Percentiles rank a stretch among this genome's conserved stretches.
Evolutionary conservation across 2,888 invertebrate genomes (phyloP).

Genomic region (Clistopyga incitator): DNA sequence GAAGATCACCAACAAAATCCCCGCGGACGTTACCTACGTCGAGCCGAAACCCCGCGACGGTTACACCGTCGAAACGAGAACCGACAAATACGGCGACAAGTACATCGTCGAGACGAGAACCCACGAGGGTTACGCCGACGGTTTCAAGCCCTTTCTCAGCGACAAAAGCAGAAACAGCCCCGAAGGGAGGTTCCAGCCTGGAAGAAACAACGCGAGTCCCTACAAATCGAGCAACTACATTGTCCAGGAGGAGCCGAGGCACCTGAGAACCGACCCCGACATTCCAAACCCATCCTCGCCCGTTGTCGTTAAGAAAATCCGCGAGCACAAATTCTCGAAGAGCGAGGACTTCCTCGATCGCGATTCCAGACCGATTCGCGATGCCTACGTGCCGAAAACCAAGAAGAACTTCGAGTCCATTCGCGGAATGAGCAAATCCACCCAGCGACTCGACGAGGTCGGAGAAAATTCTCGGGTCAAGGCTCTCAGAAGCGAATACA

Average conservation of each 20-base stretch:
- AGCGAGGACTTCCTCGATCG: constrained; percentile 79
- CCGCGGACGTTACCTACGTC: constrained; percentile 84
- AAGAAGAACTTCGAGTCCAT: constrained; percentile 79
- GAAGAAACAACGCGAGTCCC: constrained; percentile 61
- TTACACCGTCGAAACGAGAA: constrained; percentile 80
- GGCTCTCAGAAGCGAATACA: constrained; percentile 77
- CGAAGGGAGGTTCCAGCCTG: constrained; percentile 72
- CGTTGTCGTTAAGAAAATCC: constrained; percentile 73
- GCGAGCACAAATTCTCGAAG: constrained; percentile 79
- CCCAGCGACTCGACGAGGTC: constrained; percentile 80
- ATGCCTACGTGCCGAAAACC: constrained; percentile 75
- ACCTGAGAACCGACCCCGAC: not conserved
- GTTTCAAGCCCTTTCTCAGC: constrained; percentile 78
- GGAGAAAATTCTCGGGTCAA: constrained; percentile 75
- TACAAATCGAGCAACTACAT: constrained; percentile 72
- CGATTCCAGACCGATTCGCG: constrained; percentile 70
- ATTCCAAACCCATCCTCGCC: constrained; percentile 72
- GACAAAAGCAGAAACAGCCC: constrained; percentile 77
- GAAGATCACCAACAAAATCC: constrained; percentile 85
- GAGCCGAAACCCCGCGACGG: constrained; percentile 77
- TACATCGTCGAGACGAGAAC: constrained; percentile 81
- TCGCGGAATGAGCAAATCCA: constrained; percentile 81
- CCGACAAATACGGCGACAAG: constrained; percentile 82
- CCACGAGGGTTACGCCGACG: constrained; percentile 78
- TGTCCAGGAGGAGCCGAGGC: constrained; percentile 62